Percentiles rank a stretch among this genome's conserved stretches.
Evolutionary conservation across 2,113 vertebrate species (phyloP).

Genomic region (Herpetotheres cachinnans): DNA sequence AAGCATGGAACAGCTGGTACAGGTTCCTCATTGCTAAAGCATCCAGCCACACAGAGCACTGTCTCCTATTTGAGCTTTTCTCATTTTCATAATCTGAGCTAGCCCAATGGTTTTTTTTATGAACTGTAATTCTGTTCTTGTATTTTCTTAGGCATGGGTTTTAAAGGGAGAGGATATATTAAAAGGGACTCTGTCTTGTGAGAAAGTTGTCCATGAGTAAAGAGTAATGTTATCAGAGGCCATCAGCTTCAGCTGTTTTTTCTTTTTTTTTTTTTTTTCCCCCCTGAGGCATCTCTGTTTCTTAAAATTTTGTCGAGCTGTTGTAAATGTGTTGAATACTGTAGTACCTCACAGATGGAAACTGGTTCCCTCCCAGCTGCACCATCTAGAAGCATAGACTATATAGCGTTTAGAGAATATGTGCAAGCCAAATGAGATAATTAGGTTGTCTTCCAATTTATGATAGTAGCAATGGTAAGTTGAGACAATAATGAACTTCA

Average conservation of each 20-base stretch:
- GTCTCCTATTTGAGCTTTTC: not conserved
- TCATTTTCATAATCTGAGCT: not conserved
- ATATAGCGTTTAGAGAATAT: not conserved
- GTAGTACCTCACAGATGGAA: not conserved
- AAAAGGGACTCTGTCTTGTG: not conserved
- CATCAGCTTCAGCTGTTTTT: not conserved
- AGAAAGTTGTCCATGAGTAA: not conserved
- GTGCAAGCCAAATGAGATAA: not conserved
- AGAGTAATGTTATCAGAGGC: not conserved
- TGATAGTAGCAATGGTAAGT: not conserved
- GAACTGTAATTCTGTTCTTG: not conserved
- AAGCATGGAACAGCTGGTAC: not conserved
- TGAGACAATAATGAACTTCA: not conserved
- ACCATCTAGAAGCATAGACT: not conserved
- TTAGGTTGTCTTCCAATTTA: not conserved
- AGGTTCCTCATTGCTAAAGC: constrained; percentile 27
- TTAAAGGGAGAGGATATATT: not conserved
- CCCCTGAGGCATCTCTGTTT: not conserved
- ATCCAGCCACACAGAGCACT: not conserved
- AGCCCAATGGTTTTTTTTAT: not conserved
- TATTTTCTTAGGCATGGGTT: not conserved
- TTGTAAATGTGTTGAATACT: not conserved
- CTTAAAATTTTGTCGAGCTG: not conserved
- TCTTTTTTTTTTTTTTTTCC: not conserved
- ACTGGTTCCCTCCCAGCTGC: constrained; percentile 3